Evolutionary conservation across 1,140 invertebrate genomes (phyloP).

Genomic region (Dryas iulia): DNA sequence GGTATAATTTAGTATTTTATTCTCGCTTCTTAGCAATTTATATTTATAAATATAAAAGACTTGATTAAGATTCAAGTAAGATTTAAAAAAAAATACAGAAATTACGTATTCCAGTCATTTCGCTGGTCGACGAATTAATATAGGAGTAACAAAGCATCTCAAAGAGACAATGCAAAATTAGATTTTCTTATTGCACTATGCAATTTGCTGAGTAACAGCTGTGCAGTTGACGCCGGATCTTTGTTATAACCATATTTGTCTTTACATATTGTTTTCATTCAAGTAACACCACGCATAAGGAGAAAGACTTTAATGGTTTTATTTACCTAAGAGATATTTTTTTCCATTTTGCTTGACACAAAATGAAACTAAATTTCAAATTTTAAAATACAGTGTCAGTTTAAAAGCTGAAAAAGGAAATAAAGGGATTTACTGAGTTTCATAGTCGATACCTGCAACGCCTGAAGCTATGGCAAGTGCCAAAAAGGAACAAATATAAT

Average conservation of each 20-base stretch:
- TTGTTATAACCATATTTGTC: not conserved
- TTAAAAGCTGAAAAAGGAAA: not conserved
- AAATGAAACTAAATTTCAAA: too few relatives aligned
- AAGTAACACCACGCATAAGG: not conserved
- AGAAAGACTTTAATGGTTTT: not conserved
- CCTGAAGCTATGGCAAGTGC: not conserved
- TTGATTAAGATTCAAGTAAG: too few relatives aligned
- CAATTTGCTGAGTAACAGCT: not conserved
- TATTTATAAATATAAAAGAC: too few relatives aligned
- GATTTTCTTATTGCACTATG: not conserved
- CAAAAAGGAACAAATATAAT: too few relatives aligned
- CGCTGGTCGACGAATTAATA: not conserved
- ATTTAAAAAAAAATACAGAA: not conserved
- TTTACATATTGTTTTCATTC: not conserved
- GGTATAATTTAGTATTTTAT: too few relatives aligned
- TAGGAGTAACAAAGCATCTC: not conserved
- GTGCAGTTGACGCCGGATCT: not conserved
- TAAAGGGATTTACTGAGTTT: not conserved
- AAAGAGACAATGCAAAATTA: conserved; percentile 2
- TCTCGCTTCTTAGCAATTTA: too few relatives aligned
- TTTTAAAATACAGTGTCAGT: too few relatives aligned
- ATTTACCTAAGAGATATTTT: too few relatives aligned
- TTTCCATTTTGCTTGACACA: too few relatives aligned
- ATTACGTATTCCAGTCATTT: not conserved
- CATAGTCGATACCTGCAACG: not conserved